These are phyloP conservation scores for Peromyscus leucopus DNA, from an alignment of 2,113 vertebrate species.

Conservation along the genomic window DNA sequence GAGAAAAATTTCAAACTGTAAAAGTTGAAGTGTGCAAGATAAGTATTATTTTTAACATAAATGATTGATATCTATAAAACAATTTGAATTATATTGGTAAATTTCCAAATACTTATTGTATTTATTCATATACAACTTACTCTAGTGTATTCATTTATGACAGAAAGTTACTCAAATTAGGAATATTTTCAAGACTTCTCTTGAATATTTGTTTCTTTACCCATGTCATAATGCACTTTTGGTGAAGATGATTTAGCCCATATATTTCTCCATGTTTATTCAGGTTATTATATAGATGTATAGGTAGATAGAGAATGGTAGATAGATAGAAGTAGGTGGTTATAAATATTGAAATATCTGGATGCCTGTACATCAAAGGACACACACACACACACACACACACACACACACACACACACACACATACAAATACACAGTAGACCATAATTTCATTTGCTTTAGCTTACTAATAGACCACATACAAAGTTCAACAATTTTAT, in stretches of 20 bases:
- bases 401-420: background rate
- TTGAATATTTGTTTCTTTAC: background rate
- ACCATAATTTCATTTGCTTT: background rate
- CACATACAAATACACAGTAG: background rate
- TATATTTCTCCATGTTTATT: background rate
- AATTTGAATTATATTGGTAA: background rate
- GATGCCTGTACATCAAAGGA: background rate
- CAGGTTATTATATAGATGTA: background rate
- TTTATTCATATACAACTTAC: background rate
- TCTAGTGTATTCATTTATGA: background rate
- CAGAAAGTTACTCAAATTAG: background rate
- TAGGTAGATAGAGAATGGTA: background rate
- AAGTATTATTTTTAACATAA: background rate
- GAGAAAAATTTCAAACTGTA: too few species aligned
- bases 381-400: background rate
- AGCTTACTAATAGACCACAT: background rate
- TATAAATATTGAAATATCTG: background rate
- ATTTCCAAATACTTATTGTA: background rate
- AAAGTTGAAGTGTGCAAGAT: background rate
- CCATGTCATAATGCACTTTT: too few species aligned
- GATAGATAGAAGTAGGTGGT: background rate
- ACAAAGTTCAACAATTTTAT: background rate
- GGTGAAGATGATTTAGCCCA: background rate
- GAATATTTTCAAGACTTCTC: background rate
- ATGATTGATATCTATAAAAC: background rate